These are phyloP conservation scores for human DNA, from an alignment of 2,113 vertebrate species.

Conservation along the genomic window DNA sequence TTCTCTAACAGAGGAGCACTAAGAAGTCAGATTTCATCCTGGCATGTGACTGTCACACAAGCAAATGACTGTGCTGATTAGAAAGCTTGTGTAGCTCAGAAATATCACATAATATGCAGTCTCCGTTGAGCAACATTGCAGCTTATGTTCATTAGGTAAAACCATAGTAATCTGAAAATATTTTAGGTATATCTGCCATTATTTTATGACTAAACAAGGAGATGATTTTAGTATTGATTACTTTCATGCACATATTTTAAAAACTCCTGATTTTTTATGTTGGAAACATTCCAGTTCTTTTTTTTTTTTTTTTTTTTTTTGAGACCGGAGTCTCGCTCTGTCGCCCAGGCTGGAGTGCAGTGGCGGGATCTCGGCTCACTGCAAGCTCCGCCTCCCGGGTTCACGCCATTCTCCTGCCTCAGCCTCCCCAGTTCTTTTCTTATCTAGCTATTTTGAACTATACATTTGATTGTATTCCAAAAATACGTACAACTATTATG, in stretches of 20 bases:
- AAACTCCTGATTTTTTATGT: background rate
- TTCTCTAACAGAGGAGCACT: background rate
- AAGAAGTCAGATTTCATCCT: background rate
- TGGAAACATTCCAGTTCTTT: background rate
- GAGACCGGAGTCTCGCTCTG: no score
- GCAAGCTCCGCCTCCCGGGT: no score
- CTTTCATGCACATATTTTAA: background rate
- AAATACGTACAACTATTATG: background rate
- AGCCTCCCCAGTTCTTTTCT: background rate
- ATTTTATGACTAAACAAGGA: background rate
- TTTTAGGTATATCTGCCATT: background rate
- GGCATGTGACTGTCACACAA: background rate
- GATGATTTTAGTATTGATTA: background rate
- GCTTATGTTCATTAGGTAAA: background rate
- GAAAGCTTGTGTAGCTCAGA: background rate
- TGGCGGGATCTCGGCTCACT: no score
- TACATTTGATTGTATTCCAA: background rate
- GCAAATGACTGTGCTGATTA: background rate
- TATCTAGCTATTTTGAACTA: background rate
- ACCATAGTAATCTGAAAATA: slow-evolving; percentile 2
- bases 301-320: no score
- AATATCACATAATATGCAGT: background rate
- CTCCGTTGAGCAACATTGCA: background rate
- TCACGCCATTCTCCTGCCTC: no score
- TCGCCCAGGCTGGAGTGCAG: no score